Conservation (phyloP, 2,797 vertebrate species). For the Myoxocephalus aenaeus region DNA sequence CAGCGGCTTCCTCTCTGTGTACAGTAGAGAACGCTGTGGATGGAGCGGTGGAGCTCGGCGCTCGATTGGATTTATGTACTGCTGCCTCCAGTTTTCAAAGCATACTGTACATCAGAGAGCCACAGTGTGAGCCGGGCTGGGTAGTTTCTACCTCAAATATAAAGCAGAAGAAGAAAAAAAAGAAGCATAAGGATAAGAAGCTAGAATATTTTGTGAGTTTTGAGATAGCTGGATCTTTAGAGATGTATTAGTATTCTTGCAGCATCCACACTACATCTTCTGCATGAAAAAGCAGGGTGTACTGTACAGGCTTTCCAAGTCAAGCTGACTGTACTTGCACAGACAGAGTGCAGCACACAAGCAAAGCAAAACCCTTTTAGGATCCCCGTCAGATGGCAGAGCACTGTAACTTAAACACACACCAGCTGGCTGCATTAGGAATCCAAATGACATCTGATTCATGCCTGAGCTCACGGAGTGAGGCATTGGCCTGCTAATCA, state of each 20-base stretch:
- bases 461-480: slow-evolving; percentile 52
- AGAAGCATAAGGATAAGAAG: slow-evolving; percentile 23
- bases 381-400: slow-evolving; percentile 65
- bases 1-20: slow-evolving; percentile 67
- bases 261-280: slow-evolving; percentile 24
- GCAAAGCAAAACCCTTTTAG: slow-evolving; percentile 42
- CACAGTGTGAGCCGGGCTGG: slow-evolving; percentile 24
- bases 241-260: slow-evolving; percentile 40
- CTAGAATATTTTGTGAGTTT: slow-evolving; percentile 44
- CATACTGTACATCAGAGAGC: slow-evolving; percentile 57
- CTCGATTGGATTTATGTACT: slow-evolving; percentile 70
- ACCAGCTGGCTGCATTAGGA: slow-evolving; percentile 74
- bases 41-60: slow-evolving; percentile 50
- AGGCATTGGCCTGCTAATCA: slow-evolving; percentile 67
- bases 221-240: slow-evolving; percentile 29
- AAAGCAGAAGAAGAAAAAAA: slow-evolving; percentile 1
- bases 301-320: slow-evolving; percentile 39
- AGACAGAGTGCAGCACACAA: slow-evolving; percentile 32
- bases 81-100: slow-evolving; percentile 58
- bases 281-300: slow-evolving; percentile 27
- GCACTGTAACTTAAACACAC: slow-evolving; percentile 64
- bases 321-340: slow-evolving; percentile 37
- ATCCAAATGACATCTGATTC: slow-evolving; percentile 72
- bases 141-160: slow-evolving; percentile 31
- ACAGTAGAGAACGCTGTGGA: slow-evolving; percentile 55